Evolutionary conservation across 2,888 invertebrate species (phyloP).

Genomic region (Ormyrus nitidulus): DNA sequence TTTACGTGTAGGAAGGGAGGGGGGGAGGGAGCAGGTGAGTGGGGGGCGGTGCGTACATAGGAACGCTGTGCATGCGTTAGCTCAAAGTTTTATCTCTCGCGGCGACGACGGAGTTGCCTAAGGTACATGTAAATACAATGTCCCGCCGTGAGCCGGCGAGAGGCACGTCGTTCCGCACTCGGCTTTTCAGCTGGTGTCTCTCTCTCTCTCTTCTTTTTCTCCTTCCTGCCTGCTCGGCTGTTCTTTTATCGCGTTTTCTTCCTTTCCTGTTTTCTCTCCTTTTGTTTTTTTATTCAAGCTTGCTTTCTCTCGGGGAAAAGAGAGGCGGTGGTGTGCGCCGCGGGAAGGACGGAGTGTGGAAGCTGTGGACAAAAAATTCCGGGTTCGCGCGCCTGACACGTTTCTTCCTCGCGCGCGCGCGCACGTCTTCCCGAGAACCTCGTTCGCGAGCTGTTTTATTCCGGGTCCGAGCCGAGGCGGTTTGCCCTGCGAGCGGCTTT

Average conservation of each 20-base stretch:
- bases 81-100: not conserved
- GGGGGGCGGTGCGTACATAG: not conserved
- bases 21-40: no score
- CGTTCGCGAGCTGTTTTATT: constrained; percentile 1
- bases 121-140: not conserved
- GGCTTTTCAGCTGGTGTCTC: constrained; percentile 11
- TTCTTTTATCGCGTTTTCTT: no score
- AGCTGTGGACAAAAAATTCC: constrained; percentile 32
- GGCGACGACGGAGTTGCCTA: not conserved
- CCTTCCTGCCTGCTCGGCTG: not conserved
- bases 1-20: no score
- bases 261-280: no score
- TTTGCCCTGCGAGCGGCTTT: not conserved
- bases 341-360: constrained; percentile 59
- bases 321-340: constrained; percentile 45
- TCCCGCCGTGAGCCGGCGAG: not conserved
- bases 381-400: constrained; percentile 21
- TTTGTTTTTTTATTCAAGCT: no score
- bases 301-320: not conserved
- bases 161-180: constrained; percentile 15
- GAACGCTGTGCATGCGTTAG: not conserved
- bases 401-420: not conserved
- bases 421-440: constrained; percentile 62
- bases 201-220: not conserved
- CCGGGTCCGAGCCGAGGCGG: no score